Evolutionary conservation across 35 echinoderm and acorn worm species (phyloP), one percentile per base, ranked within the genome.

Genomic region (Diadema setosum): DNA sequence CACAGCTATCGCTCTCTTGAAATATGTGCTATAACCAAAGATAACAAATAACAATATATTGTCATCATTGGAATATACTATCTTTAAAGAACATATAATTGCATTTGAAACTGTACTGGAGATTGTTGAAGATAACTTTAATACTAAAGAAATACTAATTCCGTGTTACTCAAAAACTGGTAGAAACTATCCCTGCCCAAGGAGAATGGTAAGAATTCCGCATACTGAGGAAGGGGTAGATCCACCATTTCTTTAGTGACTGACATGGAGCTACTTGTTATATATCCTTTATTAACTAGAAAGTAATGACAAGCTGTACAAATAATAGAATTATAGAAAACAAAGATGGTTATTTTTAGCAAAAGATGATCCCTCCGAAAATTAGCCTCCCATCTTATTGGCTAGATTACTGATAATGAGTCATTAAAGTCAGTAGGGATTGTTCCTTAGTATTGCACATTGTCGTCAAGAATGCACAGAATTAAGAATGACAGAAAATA

Each of bases 211-310:
- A n/a, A n/a, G n/a, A 74, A 74, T 74, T 74, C 34, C 67, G 25
- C 67, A 74, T 74, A 74, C 67, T 74, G 67, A 74, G 67, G 67
- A 74, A 74, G 67, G 67, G 67, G 67, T 74, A 74, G 67, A 74
- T 74, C 67, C 67, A 25, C 67, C 67, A 74, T 74, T 74, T 74
- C 5, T 74, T 74, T 74, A 74, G 67, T 74, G 67, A 74, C 67
- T 74, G 67, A 74, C 67, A 74, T 36, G 67, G 67, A 74, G 67
- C 67, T 74, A 36, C 67, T 74, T 74, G 67, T 74, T 74, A 74
- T 74, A 74, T 74, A 74, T 74, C 67, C 67, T 74, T 74, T 74
- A 74, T 74, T 74, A 74, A 74, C 67, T 74, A 74, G 67, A 74
- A 74, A 74, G 39, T 74, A 74, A 74, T 74, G 67, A 2, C 67